Percentiles rank a stretch among this genome's conserved stretches.
Conservation (phyloP, 2,113 vertebrate genomes). For the Hipposideros armiger region DNA sequence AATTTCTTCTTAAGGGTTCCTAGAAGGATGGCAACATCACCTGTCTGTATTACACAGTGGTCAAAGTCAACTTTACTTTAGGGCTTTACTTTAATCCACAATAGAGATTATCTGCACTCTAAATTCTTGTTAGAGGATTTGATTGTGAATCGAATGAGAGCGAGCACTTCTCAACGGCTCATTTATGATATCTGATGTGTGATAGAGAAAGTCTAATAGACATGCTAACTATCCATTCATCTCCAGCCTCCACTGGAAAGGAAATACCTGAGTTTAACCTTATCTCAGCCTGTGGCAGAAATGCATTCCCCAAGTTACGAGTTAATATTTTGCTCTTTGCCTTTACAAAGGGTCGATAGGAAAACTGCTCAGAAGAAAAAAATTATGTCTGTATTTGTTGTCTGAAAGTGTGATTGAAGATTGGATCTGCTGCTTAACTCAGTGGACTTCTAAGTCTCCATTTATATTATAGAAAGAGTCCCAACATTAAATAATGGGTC, state of each 20-base stretch:
- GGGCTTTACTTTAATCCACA: conserved; percentile 53
- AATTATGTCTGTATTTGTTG: background rate
- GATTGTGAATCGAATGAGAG: conserved; percentile 29
- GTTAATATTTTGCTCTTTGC: conserved; percentile 57
- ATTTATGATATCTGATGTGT: background rate
- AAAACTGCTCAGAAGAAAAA: conserved; percentile 7
- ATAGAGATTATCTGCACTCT: conserved; percentile 24
- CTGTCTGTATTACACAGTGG: background rate
- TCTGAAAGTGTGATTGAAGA: background rate
- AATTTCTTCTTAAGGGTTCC: background rate
- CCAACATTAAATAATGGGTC: conserved; percentile 2
- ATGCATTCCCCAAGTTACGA: background rate
- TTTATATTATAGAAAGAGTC: background rate
- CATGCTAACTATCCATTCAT: conserved; percentile 41
- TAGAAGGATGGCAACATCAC: background rate
- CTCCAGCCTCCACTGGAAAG: background rate
- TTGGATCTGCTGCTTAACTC: background rate
- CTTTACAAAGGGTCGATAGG: background rate
- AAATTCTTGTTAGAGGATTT: conserved; percentile 54
- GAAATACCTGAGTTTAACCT: background rate
- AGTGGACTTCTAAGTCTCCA: background rate
- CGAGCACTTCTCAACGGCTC: conserved; percentile 10
- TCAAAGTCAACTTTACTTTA: background rate
- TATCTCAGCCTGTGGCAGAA: conserved; percentile 17
- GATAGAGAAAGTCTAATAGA: conserved; percentile 47